These are phyloP conservation scores for Hemicentrotus pulcherrimus DNA, from an alignment of 35 echinoderm and acorn worm genomes.

Conservation along the genomic window DNA sequence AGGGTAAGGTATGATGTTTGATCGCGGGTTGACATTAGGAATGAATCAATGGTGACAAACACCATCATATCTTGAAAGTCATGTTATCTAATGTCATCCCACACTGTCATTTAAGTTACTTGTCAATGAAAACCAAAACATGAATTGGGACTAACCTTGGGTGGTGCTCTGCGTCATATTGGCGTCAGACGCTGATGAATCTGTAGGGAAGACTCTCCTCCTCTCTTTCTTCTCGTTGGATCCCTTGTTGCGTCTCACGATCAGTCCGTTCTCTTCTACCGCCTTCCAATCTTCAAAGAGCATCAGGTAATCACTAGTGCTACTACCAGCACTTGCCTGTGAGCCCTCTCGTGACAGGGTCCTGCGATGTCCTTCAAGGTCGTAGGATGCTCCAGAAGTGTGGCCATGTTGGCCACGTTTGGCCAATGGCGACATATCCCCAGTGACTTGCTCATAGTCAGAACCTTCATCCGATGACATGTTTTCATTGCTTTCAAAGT, in stretches of 20 bases:
- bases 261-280: slow-evolving; percentile 21
- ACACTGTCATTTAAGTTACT: not conserved
- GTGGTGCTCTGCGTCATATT: slow-evolving; percentile 30
- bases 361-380: slow-evolving; percentile 21
- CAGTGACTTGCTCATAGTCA: slow-evolving; percentile 27
- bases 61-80: no score
- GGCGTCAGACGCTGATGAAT: slow-evolving; percentile 22
- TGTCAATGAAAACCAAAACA: not conserved
- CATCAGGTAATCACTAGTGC: slow-evolving; percentile 26
- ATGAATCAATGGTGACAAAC: no score
- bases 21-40: no score
- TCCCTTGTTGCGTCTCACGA: slow-evolving; percentile 11
- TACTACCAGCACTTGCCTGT: not conserved
- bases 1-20: not conserved
- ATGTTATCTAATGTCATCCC: no score
- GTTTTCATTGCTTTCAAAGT: not conserved
- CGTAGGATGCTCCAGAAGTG: not conserved
- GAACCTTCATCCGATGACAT: not conserved
- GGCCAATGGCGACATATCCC: not conserved
- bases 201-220: not conserved
- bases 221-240: slow-evolving; percentile 26
- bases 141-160: not conserved
- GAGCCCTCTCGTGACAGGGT: slow-evolving; percentile 11
- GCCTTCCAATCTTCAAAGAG: slow-evolving; percentile 43
- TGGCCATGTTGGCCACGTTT: no score